Conservation (phyloP, 2,888 invertebrate species). For the Lasioglossum pauxillum region DNA sequence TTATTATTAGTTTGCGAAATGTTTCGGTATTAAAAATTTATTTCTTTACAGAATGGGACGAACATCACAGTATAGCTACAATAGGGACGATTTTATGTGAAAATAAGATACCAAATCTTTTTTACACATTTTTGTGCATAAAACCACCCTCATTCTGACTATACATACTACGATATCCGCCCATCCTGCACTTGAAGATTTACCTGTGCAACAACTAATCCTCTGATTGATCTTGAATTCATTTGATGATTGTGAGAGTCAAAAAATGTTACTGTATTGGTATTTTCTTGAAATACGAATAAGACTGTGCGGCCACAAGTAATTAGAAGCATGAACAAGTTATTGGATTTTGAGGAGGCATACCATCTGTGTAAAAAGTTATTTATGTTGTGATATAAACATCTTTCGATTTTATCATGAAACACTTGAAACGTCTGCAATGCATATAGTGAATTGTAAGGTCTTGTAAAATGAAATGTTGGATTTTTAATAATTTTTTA, state of each 20-base stretch:
- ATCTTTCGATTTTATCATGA: conserved; percentile 83
- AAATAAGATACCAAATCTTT: not conserved
- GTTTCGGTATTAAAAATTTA: not conserved
- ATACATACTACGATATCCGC: not conserved
- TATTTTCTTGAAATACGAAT: conserved; percentile 85
- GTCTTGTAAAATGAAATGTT: not conserved
- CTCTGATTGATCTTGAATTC: conserved; percentile 81
- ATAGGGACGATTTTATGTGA: not conserved
- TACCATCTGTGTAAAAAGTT: conserved; percentile 84
- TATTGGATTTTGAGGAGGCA: conserved; percentile 78
- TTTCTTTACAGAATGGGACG: not conserved
- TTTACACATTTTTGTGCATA: not conserved
- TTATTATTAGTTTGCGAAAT: conserved; percentile 40
- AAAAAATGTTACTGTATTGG: conserved; percentile 84
- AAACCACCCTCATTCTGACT: not conserved
- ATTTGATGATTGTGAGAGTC: conserved; percentile 85
- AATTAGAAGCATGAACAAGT: conserved; percentile 85
- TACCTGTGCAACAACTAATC: conserved; percentile 85
- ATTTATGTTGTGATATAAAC: conserved; percentile 84
- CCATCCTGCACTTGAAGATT: conserved; percentile 27
- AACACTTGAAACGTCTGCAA: conserved; percentile 85
- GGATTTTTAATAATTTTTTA: not conserved
- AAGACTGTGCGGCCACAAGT: conserved; percentile 85
- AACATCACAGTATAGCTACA: not conserved
- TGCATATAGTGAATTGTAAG: conserved; percentile 22